Conservation (phyloP, 2,797 vertebrate species). For the Hydrocynus forskahlii region DNA sequence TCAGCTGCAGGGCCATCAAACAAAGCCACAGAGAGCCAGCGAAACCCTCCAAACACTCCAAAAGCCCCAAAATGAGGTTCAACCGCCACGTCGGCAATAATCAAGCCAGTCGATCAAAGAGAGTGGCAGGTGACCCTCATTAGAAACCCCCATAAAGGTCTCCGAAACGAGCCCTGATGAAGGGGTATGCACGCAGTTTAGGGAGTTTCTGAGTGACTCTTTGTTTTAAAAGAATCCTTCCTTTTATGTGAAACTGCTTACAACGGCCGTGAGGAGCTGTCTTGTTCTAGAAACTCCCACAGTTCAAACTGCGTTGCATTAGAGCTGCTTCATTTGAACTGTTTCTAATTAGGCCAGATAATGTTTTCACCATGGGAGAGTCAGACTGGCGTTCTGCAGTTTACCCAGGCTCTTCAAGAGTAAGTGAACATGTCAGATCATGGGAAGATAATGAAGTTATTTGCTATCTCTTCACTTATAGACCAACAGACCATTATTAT, state of each 20-base stretch:
- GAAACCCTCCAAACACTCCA: not conserved
- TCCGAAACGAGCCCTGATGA: constrained; percentile 33
- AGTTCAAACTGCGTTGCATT: constrained; percentile 19
- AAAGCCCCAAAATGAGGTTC: not conserved
- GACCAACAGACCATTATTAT: constrained; percentile 41
- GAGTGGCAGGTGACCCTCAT: constrained; percentile 58
- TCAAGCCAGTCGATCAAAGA: constrained; percentile 62
- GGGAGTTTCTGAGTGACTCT: constrained; percentile 31
- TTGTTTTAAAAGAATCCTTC: constrained; percentile 44
- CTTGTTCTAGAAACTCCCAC: constrained; percentile 57
- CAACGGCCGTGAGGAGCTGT: constrained; percentile 35
- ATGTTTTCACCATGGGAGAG: constrained; percentile 65
- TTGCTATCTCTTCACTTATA: constrained; percentile 64
- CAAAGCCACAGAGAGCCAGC: constrained; percentile 4
- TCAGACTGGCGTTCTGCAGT: constrained; percentile 15
- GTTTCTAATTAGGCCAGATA: constrained; percentile 71
- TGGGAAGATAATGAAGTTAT: constrained; percentile 49
- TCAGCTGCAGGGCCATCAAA: not conserved
- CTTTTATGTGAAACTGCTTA: constrained; percentile 54
- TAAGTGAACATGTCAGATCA: constrained; percentile 18
- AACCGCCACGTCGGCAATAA: constrained; percentile 41
- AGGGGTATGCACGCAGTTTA: constrained; percentile 22
- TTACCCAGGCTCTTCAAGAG: constrained; percentile 15
- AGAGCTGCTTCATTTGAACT: constrained; percentile 60
- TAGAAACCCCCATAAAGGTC: constrained; percentile 53